Conservation (phyloP, 2,888 invertebrate species). For the Trilocha varians region DNA sequence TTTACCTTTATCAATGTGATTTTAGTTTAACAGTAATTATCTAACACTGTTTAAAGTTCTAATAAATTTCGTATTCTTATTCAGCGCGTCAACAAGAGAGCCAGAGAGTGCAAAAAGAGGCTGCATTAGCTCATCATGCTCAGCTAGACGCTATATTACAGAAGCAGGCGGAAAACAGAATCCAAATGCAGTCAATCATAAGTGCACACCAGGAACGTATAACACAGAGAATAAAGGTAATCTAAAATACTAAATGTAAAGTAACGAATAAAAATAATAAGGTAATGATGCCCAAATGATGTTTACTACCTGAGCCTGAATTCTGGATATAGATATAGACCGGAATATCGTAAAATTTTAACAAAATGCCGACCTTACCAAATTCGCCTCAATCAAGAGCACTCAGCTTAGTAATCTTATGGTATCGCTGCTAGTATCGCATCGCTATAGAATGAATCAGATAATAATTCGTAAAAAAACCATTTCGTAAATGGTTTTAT, state of each 20-base stretch:
- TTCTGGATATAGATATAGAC: too few species aligned
- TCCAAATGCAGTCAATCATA: slow-evolving; percentile 73
- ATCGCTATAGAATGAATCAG: too few species aligned
- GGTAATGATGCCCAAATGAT: too few species aligned
- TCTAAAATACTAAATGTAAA: background rate
- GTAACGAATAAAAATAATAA: too few species aligned
- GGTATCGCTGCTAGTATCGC: too few species aligned
- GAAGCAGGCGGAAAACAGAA: slow-evolving; percentile 70
- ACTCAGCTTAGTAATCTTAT: too few species aligned
- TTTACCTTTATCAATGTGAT: too few species aligned
- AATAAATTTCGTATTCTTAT: background rate
- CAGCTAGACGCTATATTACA: slow-evolving; percentile 69
- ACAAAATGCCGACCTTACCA: too few species aligned
- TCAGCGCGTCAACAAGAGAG: slow-evolving; percentile 59
- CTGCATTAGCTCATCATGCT: slow-evolving; percentile 63
- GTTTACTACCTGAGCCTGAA: too few species aligned
- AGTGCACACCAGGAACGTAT: slow-evolving; percentile 75
- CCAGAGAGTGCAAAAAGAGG: slow-evolving; percentile 64
- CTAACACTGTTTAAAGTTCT: too few species aligned
- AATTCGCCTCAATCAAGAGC: too few species aligned
- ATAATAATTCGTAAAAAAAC: background rate
- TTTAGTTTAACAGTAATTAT: background rate
- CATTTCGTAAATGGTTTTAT: slow-evolving; percentile 13
- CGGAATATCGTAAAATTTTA: too few species aligned
- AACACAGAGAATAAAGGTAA: slow-evolving; percentile 73